phyloP scores from a whole-genome alignment of 1,140 invertebrate genomes.

The Cotesia glomerata region DNA sequence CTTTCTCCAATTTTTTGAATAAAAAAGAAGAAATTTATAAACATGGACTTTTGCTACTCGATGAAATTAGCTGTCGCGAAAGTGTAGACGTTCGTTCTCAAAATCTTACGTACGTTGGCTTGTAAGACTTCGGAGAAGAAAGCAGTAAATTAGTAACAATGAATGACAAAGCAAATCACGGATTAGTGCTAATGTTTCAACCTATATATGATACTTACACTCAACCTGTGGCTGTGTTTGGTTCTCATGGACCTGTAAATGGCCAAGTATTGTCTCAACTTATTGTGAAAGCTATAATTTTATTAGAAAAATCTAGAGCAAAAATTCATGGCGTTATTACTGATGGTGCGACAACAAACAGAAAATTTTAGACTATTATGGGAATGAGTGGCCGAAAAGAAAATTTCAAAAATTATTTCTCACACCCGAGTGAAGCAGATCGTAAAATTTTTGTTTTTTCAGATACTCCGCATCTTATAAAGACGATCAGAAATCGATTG shows the following conservation, averaged over 20 bases:
- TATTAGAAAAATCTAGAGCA: slow-evolving; percentile 20
- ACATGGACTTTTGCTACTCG: slow-evolving; percentile 28
- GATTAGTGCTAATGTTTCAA: slow-evolving; percentile 33
- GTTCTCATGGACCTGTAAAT: slow-evolving; percentile 20
- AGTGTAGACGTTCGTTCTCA: slow-evolving; percentile 21
- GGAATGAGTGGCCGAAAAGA: slow-evolving; percentile 19
- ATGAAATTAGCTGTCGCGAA: slow-evolving; percentile 31
- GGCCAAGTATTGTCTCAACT: slow-evolving; percentile 27
- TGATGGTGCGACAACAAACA: background rate
- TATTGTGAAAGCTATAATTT: slow-evolving; percentile 29
- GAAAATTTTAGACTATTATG: slow-evolving; percentile 21
- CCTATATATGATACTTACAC: slow-evolving; percentile 13
- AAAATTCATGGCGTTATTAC: slow-evolving; percentile 15
- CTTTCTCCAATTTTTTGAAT: slow-evolving; percentile 11
- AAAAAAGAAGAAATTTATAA: slow-evolving; percentile 20
- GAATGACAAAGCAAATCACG: slow-evolving; percentile 26
- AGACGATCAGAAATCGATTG: slow-evolving; percentile 7
- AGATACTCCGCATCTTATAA: slow-evolving; percentile 17
- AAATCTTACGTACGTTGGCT: slow-evolving; percentile 20
- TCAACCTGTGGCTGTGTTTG: slow-evolving; percentile 32
- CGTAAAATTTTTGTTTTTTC: slow-evolving; percentile 26
- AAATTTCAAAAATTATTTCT: slow-evolving; percentile 19
- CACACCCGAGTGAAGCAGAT: slow-evolving; percentile 17
- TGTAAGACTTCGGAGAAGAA: slow-evolving; percentile 26
- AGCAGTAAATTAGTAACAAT: background rate